Conservation (phyloP, 2,888 invertebrate genomes). For the Cheilosia grossa region DNA sequence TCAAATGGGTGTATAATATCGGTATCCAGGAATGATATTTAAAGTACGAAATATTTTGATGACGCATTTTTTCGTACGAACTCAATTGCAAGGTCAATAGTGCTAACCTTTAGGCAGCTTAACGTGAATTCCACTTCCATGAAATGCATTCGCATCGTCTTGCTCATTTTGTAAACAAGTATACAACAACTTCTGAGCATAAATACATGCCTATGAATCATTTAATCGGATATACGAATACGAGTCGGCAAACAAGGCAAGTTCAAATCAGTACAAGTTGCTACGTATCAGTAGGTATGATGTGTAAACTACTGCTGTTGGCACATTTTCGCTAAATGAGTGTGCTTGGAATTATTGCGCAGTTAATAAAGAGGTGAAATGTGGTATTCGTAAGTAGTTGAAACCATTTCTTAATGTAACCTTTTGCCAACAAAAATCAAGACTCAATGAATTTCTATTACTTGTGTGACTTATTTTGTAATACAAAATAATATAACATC, state of each 20-base stretch:
- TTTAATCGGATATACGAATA: conserved; percentile 11
- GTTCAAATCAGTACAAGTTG: conserved; percentile 15
- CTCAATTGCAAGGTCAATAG: not conserved
- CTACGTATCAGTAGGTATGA: conserved; percentile 5
- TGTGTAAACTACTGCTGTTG: not conserved
- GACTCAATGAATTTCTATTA: too few species aligned
- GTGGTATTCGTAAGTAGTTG: too few species aligned
- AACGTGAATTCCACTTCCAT: not conserved
- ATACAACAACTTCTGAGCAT: not conserved
- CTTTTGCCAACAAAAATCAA: too few species aligned
- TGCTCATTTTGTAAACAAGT: conserved; percentile 16
- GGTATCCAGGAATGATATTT: not conserved
- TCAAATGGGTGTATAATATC: not conserved
- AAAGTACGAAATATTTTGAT: not conserved
- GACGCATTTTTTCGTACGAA: conserved; percentile 9
- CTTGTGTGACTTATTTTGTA: too few species aligned
- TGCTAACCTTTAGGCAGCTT: conserved; percentile 8
- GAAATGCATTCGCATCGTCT: conserved; percentile 4
- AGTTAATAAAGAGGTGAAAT: too few species aligned
- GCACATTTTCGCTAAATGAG: not conserved
- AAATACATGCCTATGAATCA: conserved; percentile 13
- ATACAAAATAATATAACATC: too few species aligned
- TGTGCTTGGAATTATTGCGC: too few species aligned
- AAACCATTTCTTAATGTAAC: too few species aligned
- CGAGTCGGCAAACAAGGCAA: conserved; percentile 9